Percentiles rank a stretch among this genome's conserved stretches.
These are phyloP conservation scores for Acronicta psi DNA, from an alignment of 2,888 invertebrate species.

Conservation along the genomic window DNA sequence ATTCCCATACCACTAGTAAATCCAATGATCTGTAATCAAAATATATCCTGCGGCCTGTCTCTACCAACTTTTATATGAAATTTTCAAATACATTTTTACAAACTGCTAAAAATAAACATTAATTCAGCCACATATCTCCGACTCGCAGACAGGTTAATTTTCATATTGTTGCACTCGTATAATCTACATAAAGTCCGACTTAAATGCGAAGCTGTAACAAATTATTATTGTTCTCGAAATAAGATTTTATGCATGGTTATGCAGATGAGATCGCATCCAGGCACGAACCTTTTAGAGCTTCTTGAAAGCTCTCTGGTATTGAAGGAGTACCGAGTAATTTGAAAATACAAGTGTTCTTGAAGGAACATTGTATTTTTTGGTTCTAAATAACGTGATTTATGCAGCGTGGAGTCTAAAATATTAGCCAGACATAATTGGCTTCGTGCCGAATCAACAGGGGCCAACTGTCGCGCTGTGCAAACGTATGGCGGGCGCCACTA, in stretches of 20 bases:
- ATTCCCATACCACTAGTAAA: constrained; percentile 49
- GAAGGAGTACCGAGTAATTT: constrained; percentile 45
- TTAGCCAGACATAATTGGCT: constrained; percentile 39
- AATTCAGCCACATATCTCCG: constrained; percentile 20
- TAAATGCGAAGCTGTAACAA: constrained; percentile 43
- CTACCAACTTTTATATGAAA: constrained; percentile 23
- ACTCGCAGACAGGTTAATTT: constrained; percentile 47
- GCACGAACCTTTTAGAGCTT: constrained; percentile 38
- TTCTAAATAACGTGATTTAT: constrained; percentile 16
- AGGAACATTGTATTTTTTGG: constrained; percentile 21
- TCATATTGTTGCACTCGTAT: constrained; percentile 43
- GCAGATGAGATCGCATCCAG: constrained; percentile 52
- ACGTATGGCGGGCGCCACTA: constrained; percentile 26
- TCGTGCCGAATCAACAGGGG: constrained; percentile 39
- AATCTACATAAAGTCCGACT: constrained; percentile 39
- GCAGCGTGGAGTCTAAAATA: constrained; percentile 28
- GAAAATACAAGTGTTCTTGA: constrained; percentile 24
- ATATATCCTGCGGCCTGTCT: constrained; percentile 27
- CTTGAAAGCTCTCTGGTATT: constrained; percentile 32
- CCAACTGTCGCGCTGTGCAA: constrained; percentile 33
- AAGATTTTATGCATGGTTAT: constrained; percentile 56
- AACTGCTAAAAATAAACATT: constrained; percentile 22
- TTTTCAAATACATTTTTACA: constrained; percentile 17
- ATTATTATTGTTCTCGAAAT: constrained; percentile 56
- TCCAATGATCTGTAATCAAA: constrained; percentile 53